Percentiles rank a stretch among this genome's conserved stretches.
These are phyloP conservation scores for Meteorus cinctellus DNA, from an alignment of 2,888 invertebrate genomes.

Conservation along the genomic window DNA sequence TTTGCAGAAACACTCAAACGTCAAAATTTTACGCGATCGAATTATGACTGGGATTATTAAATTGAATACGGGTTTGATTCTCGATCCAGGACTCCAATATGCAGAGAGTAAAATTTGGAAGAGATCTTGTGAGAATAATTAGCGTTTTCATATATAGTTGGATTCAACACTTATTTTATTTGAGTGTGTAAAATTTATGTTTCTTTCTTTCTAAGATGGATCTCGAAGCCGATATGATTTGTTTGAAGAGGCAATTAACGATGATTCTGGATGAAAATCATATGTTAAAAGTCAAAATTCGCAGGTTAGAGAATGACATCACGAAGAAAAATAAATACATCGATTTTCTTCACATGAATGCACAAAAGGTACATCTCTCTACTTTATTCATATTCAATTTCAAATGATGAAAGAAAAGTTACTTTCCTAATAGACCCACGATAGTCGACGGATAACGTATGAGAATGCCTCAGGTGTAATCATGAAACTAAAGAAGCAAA, in stretches of 20 bases:
- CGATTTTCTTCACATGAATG: constrained; percentile 53
- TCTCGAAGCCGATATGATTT: constrained; percentile 59
- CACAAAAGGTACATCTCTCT: constrained; percentile 35
- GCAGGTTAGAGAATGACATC: constrained; percentile 61
- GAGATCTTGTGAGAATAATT: constrained; percentile 11
- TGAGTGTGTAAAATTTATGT: background rate
- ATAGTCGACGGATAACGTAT: constrained; percentile 41
- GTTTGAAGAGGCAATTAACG: constrained; percentile 59
- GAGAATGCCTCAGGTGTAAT: constrained; percentile 40
- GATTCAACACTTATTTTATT: background rate
- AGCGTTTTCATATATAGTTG: background rate
- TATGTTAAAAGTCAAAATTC: constrained; percentile 63
- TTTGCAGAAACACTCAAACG: background rate
- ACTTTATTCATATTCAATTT: background rate
- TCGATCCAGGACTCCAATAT: constrained; percentile 15
- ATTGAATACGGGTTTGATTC: background rate
- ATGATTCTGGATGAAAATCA: constrained; percentile 60
- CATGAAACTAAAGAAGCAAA: constrained; percentile 47
- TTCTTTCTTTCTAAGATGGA: constrained; percentile 53
- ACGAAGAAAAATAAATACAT: constrained; percentile 61
- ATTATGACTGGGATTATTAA: constrained; percentile 30
- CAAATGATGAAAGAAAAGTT: background rate
- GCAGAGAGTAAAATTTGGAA: constrained; percentile 25
- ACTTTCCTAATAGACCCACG: constrained; percentile 20
- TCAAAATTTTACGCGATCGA: constrained; percentile 9